These are phyloP conservation scores for Bombus superbus DNA, from an alignment of 1,140 invertebrate genomes.

Conservation along the genomic window DNA sequence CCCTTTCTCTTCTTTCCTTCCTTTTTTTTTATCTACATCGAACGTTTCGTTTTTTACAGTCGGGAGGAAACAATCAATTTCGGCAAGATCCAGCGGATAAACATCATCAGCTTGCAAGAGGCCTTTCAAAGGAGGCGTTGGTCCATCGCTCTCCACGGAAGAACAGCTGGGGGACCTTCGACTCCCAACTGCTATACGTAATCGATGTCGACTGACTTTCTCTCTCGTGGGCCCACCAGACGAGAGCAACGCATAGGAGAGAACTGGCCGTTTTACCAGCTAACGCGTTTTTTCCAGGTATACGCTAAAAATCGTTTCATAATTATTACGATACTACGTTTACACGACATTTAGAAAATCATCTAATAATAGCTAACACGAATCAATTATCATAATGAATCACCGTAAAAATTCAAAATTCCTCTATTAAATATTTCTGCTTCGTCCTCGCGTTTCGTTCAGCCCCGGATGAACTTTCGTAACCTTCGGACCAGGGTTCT, in stretches of 20 bases:
- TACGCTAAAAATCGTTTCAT: neutral
- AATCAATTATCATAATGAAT: neutral
- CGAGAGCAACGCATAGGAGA: constrained; percentile 30
- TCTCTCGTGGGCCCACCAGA: constrained; percentile 55
- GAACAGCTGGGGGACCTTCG: constrained; percentile 69
- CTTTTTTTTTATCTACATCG: neutral
- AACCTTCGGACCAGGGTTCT: neutral
- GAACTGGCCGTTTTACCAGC: neutral
- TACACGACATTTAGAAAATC: neutral
- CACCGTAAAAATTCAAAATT: neutral
- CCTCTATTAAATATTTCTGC: no score
- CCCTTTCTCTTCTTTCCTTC: rapidly evolving
- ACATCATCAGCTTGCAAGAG: constrained; percentile 40
- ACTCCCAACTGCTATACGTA: constrained; percentile 70
- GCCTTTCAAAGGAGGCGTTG: constrained; percentile 60
- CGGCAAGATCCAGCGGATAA: constrained; percentile 27
- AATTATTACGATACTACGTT: neutral
- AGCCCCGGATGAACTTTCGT: neutral
- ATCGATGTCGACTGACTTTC: constrained; percentile 74
- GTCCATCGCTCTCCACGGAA: constrained; percentile 63
- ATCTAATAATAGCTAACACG: neutral
- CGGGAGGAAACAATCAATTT: constrained; percentile 42
- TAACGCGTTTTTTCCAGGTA: constrained; percentile 21
- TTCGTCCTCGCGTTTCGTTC: no score
- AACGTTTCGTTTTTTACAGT: constrained; percentile 22